Conservation (phyloP, 2,113 vertebrate species). For the Melanostigma gelatinosum region DNA sequence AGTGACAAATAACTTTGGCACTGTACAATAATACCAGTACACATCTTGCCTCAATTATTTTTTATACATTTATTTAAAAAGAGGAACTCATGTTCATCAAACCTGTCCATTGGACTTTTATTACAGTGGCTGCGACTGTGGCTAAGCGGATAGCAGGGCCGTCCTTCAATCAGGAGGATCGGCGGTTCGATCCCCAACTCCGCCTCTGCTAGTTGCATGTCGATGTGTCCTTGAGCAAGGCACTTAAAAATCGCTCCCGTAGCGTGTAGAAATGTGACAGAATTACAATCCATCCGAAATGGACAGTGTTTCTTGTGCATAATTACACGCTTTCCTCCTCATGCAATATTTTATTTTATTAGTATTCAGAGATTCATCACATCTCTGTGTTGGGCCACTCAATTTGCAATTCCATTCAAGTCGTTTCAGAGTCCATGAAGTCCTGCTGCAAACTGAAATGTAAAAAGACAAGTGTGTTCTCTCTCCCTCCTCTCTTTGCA, state of each 20-base stretch:
- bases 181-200: too few relatives aligned
- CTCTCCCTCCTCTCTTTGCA: conserved; percentile 1
- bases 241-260: too few relatives aligned
- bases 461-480: neutral
- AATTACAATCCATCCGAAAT: too few relatives aligned
- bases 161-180: too few relatives aligned
- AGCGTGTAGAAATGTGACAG: too few relatives aligned
- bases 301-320: neutral
- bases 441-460: conserved; percentile 31
- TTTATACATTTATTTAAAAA: neutral
- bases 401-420: conserved; percentile 19
- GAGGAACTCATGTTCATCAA: neutral
- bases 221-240: too few relatives aligned
- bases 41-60: neutral
- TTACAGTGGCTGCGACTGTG: too few relatives aligned
- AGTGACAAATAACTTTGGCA: neutral
- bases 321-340: neutral
- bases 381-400: neutral
- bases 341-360: neutral
- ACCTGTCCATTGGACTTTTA: neutral
- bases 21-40: neutral
- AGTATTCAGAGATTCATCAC: neutral
- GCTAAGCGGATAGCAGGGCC: too few relatives aligned
- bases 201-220: too few relatives aligned
- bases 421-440: conserved; percentile 17